These are phyloP conservation scores for Adrianichthys oophorus DNA, from an alignment of 2,797 vertebrate genomes.

Conservation along the genomic window DNA sequence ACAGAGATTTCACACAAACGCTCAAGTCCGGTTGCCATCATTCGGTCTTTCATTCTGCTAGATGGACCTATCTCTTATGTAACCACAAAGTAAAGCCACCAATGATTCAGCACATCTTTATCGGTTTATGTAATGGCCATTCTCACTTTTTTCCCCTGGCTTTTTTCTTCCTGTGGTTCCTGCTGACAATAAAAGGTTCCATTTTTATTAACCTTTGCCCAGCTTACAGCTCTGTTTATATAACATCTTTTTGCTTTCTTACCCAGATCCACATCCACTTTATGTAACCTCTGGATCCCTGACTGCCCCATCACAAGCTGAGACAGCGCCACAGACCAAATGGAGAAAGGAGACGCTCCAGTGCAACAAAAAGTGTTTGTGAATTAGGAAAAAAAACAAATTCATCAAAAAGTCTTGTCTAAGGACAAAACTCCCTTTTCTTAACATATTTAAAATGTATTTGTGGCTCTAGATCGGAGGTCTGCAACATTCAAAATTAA, in stretches of 20 bases:
- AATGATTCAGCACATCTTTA: slow-evolving; percentile 74
- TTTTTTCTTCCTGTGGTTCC: slow-evolving; percentile 45
- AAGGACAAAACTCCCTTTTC: no score
- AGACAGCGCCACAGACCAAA: slow-evolving; percentile 7
- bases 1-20: not conserved
- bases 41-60: slow-evolving; percentile 37
- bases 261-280: slow-evolving; percentile 67
- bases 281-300: slow-evolving; percentile 70
- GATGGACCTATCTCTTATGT: slow-evolving; percentile 66
- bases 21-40: slow-evolving; percentile 16
- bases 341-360: slow-evolving; percentile 19
- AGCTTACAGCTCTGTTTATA: slow-evolving; percentile 74
- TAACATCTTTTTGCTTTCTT: slow-evolving; percentile 73
- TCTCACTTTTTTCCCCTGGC: slow-evolving; percentile 50
- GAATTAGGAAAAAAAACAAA: slow-evolving; percentile 10
- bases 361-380: slow-evolving; percentile 17
- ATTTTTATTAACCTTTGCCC: slow-evolving; percentile 81
- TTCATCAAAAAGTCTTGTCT: slow-evolving; percentile 10
- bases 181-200: slow-evolving; percentile 65
- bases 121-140: slow-evolving; percentile 78
- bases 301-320: slow-evolving; percentile 48
- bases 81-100: slow-evolving; percentile 68
- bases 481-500: no score
- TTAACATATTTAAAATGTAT: no score
- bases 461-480: no score